These are phyloP conservation scores for Petrophora chlorosata DNA, from an alignment of 2,888 invertebrate genomes.

Conservation along the genomic window DNA sequence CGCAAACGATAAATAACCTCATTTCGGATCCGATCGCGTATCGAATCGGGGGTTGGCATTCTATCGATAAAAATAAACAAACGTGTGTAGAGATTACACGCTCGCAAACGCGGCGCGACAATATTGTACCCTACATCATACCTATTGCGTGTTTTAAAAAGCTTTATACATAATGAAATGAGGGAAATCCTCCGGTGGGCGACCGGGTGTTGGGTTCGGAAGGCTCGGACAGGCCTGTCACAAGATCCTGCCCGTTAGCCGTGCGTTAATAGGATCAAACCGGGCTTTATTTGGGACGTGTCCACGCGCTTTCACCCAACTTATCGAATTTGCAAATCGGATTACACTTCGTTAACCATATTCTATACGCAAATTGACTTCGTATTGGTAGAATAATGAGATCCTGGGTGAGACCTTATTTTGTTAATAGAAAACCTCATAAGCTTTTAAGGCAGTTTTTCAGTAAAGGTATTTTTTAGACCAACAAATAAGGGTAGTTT, in stretches of 20 bases:
- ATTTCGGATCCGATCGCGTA: constrained; percentile 46
- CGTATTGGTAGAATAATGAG: constrained; percentile 31
- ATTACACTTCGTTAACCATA: constrained; percentile 79
- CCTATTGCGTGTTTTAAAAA: constrained; percentile 41
- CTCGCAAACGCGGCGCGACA: constrained; percentile 32
- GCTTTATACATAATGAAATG: constrained; percentile 47
- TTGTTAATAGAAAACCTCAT: not conserved
- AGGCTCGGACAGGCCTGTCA: constrained; percentile 66
- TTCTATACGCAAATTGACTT: constrained; percentile 34
- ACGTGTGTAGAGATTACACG: constrained; percentile 46
- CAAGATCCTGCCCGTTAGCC: constrained; percentile 76
- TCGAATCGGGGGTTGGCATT: constrained; percentile 42
- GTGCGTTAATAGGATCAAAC: constrained; percentile 82
- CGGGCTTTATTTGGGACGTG: constrained; percentile 78
- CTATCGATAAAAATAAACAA: constrained; percentile 54
- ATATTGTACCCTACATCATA: too few relatives aligned
- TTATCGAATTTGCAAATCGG: constrained; percentile 82
- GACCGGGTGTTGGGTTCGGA: constrained; percentile 57
- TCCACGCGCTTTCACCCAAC: constrained; percentile 81
- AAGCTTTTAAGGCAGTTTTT: too few relatives aligned
- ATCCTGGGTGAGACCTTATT: constrained; percentile 4
- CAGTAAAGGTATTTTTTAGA: too few relatives aligned
- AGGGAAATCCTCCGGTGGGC: constrained; percentile 45
- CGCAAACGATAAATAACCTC: constrained; percentile 51
- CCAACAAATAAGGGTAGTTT: too few relatives aligned